Base-by-base conservation (phyloP, 2,797 vertebrate genomes). In the Anabas testudineus region DNA sequence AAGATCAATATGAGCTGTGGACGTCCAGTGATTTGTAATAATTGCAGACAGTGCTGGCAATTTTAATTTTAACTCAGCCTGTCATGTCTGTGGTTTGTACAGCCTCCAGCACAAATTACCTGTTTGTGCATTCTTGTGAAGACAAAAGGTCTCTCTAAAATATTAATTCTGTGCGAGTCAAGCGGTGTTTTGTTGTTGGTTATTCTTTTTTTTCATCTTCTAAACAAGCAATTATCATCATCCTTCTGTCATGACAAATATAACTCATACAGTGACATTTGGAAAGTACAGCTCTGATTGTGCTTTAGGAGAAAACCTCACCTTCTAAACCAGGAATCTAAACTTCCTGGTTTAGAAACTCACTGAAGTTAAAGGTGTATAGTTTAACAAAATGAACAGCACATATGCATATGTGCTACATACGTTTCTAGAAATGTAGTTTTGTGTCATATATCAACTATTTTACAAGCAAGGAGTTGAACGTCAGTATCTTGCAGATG, bases 1-100 rank as follows among this genome's bases (percentile, higher is more conserved):
- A 12, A 34, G 55, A 83, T 82, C 84, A 16, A 84, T 82, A 67
- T 13, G 60, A 87, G 59, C 51, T 69, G 65, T 41, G 55, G 53
- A 67, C 49, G 4, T 70, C 46, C 41, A 62, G 66, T 64, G 67
- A 77, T 82, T 78, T 68, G 80, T 63, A 81, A 85, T 78, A 78
- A 86, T 85, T 77, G 59, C 53, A 70, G 59, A 64, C 56, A 34
- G 26, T 0, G 10, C 45, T 5, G 39, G 48, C n/a, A 4, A 63
- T 73, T 83, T 71, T 45, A 69, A 80, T 77, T 76, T 53, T 67
- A 39, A 70, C 34, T 70, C 51, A 34, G 54, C 49, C 71, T 71
- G 46, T 68, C 58, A 71, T 57, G 67, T 72, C n/a, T 55, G 51
- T 39, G 77, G 53, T 66, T 85, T 56, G 21, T 28, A 37, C 78